Percentiles rank a stretch among this genome's conserved stretches.
These are phyloP conservation scores for Habrosyne pyritoides DNA, from an alignment of 2,888 invertebrate species.

Conservation along the genomic window DNA sequence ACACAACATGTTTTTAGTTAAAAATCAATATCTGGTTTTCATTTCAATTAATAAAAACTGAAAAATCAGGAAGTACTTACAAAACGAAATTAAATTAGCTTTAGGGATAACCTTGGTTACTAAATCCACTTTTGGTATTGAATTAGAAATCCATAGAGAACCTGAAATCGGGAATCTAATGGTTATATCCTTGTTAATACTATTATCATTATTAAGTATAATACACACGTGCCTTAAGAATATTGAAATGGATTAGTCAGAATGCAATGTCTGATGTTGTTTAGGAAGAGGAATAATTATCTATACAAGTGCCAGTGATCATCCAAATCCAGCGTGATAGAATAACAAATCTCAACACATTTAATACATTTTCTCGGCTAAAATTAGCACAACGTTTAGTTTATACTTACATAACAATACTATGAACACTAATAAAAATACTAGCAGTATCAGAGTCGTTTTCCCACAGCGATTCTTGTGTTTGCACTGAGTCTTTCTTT, in stretches of 20 bases:
- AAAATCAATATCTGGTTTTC: too few relatives aligned
- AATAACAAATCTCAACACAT: constrained; percentile 3
- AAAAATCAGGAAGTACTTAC: constrained; percentile 45
- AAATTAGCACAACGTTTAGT: constrained; percentile 8
- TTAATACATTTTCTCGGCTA: not conserved
- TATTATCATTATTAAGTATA: too few relatives aligned
- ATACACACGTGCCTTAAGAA: not conserved
- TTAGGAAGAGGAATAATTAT: not conserved
- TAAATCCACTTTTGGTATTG: constrained; percentile 43
- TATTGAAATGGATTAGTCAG: too few relatives aligned
- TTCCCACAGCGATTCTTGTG: constrained; percentile 41
- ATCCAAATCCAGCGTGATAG: constrained; percentile 8
- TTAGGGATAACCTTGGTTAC: constrained; percentile 48
- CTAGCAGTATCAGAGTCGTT: constrained; percentile 42
- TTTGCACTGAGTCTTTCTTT: constrained; percentile 49
- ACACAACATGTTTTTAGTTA: too few relatives aligned
- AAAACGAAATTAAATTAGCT: constrained; percentile 45
- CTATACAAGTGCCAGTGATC: not conserved
- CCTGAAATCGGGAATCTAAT: constrained; percentile 48
- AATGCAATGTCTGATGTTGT: too few relatives aligned
- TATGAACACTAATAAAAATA: constrained; percentile 39
- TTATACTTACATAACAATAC: constrained; percentile 49
- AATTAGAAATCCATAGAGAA: constrained; percentile 42
- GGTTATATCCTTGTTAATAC: constrained; percentile 8
- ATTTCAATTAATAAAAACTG: constrained; percentile 23